phyloP scores from a whole-genome alignment of 2,113 vertebrate genomes.

The Gymnobelideus leadbeateri region DNA sequence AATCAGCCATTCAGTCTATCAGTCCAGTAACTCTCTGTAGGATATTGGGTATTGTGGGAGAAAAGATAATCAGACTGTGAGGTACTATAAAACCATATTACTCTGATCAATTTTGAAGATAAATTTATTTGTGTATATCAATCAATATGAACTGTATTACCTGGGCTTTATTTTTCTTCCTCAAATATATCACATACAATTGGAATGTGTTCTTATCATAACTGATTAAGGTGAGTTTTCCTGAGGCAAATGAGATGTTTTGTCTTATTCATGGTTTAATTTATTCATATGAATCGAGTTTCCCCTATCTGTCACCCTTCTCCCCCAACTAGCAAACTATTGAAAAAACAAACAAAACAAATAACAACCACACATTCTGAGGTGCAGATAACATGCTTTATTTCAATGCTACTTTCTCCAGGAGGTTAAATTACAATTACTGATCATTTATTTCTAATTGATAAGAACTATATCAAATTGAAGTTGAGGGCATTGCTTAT shows the following conservation, averaged over 20 bases:
- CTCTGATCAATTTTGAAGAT: constrained; percentile 31
- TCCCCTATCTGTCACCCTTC: neutral
- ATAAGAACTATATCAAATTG: constrained; percentile 88
- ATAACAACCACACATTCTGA: constrained; percentile 70
- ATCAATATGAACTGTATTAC: constrained; percentile 12
- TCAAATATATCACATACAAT: constrained; percentile 6
- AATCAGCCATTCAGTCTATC: neutral
- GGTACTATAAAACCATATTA: constrained; percentile 46
- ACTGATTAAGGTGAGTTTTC: neutral
- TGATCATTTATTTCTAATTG: constrained; percentile 87
- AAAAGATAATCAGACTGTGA: neutral
- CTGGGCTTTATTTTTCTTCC: constrained; percentile 16
- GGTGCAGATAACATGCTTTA: constrained; percentile 99
- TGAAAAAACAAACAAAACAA: constrained; percentile 66
- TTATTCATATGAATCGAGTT: neutral
- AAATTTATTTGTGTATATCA: constrained; percentile 46
- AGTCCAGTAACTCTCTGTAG: neutral
- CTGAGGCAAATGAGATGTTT: constrained; percentile 21
- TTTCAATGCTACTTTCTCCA: constrained; percentile 93
- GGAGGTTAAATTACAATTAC: constrained; percentile 90
- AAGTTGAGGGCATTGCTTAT: constrained; percentile 84
- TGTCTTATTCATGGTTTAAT: constrained; percentile 17
- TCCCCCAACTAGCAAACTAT: constrained; percentile 13
- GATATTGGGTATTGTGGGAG: neutral
- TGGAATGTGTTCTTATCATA: constrained; percentile 30